Percentiles rank a stretch among this genome's conserved stretches.
Conservation (phyloP, 2,113 vertebrate genomes). For the Noturus placidus region DNA sequence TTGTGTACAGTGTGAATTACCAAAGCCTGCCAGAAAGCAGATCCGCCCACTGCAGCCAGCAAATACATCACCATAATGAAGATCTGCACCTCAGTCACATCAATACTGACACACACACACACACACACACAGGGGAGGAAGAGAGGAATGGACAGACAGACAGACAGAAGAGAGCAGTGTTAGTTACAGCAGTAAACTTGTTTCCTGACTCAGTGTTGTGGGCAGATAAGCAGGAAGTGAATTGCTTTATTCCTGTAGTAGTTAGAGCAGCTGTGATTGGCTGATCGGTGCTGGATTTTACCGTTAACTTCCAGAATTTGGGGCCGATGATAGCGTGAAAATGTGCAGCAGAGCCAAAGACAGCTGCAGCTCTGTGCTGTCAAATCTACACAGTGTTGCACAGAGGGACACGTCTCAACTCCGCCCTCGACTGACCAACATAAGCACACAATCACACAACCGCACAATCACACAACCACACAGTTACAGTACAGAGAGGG, state of each 20-base stretch:
- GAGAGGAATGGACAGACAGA: no score
- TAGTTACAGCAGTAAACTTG: constrained; percentile 19
- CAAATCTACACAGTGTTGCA: constrained; percentile 73
- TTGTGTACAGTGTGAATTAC: constrained; percentile 73
- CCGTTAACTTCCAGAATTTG: constrained; percentile 77
- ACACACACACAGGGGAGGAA: constrained; percentile 41
- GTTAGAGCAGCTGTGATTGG: constrained; percentile 29
- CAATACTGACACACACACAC: constrained; percentile 89
- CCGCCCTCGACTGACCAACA: neutral
- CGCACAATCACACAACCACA: neutral
- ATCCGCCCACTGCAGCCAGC: constrained; percentile 97
- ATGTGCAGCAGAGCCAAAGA: constrained; percentile 73
- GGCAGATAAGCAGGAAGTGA: constrained; percentile 70
- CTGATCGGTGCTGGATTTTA: constrained; percentile 63
- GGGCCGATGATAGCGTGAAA: constrained; percentile 72
- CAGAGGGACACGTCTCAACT: constrained; percentile 45
- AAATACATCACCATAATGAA: constrained; percentile 99
- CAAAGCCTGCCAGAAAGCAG: constrained; percentile 96
- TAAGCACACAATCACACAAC: neutral
- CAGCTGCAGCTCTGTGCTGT: constrained; percentile 81
- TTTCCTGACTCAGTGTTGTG: constrained; percentile 39
- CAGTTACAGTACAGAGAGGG: neutral
- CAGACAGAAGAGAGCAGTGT: constrained; percentile 5
- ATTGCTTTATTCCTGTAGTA: constrained; percentile 49
- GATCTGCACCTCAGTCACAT: constrained; percentile 99